Evolutionary conservation across 2,113 vertebrate genomes (phyloP).

Genomic region (Triplophysa tibetana): DNA sequence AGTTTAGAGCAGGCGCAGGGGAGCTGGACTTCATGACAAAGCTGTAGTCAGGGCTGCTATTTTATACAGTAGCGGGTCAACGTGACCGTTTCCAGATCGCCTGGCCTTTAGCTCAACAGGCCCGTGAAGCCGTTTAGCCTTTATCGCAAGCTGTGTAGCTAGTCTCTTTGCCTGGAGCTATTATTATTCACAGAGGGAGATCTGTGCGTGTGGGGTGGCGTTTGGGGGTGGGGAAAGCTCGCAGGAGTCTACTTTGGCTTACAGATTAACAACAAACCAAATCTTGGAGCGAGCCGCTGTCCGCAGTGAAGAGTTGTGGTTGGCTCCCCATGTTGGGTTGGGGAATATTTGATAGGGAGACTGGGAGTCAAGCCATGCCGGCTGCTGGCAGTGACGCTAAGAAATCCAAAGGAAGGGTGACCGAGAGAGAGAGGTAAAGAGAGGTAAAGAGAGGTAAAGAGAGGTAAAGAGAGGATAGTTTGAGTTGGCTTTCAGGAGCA

Average conservation of each 20-base stretch:
- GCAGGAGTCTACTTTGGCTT: constrained; percentile 52
- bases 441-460: too few relatives aligned
- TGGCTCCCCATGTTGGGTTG: constrained; percentile 40
- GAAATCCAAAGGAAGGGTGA: constrained; percentile 12
- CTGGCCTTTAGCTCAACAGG: constrained; percentile 24
- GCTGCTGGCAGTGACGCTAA: constrained; percentile 27
- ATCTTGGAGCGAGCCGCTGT: constrained; percentile 52
- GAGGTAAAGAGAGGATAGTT: constrained; percentile 1
- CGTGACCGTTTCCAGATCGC: constrained; percentile 25
- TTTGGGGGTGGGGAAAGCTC: constrained; percentile 34
- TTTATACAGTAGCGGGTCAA: constrained; percentile 40
- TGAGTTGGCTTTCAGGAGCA: constrained; percentile 7
- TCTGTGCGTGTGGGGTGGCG: constrained; percentile 29
- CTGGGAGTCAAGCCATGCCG: constrained; percentile 55
- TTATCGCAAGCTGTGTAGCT: constrained; percentile 42
- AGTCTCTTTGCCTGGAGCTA: constrained; percentile 26
- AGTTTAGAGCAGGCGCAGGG: constrained; percentile 35
- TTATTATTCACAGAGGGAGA: constrained; percentile 49
- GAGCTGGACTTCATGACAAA: constrained; percentile 50
- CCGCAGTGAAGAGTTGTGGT: constrained; percentile 51
- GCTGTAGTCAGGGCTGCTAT: constrained; percentile 43
- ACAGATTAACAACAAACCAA: constrained; percentile 54
- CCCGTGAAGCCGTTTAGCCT: constrained; percentile 47
- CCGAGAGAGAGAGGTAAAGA: not conserved
- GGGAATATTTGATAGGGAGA: constrained; percentile 51